Evolutionary conservation across 2,888 invertebrate species (phyloP), one percentile per base, ranked within the genome.

Genomic region (Eledona agricola): DNA sequence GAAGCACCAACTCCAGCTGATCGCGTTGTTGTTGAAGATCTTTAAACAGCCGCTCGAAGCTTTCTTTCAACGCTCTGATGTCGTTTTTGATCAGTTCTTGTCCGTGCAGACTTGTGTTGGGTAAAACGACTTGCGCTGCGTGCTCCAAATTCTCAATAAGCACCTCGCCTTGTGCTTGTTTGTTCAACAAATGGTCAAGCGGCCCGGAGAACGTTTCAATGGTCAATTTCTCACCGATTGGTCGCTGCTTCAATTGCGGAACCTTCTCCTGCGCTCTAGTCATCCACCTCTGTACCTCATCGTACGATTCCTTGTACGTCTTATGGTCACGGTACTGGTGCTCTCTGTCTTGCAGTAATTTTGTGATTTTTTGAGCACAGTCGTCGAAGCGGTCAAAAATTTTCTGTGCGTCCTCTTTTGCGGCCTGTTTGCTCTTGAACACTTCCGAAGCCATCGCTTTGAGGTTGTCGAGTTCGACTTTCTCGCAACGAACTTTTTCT

Each of bases 91-190:
- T 91, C 12, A 86, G 81, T 59, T 84, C 84, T 72, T 91, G 90
- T 1, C 94, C 94, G 56, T 86, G 84, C 0, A 82, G 78, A 38
- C 90, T 93, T 0, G 93, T 93, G 63, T 89, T 89, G 0, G 91
- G 90, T 49, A 91, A 79, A 1, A 92, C 88, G 3, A 93, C 93
- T 74, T 93, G 88, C 2, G 93, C 93, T 6, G 91, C 89, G 63
- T 93, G 93, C 58, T 90, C 88, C 31, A 94, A 78, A 73, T 93
- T 90, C 72, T 95, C 94, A 3, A 94, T 81, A 35, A 94, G 77
- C 0, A 94, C 77, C 73, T 93, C 93, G 2, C 95, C 95, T 78
- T 93, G 93, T 3, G 92, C 91, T 77, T 93, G 90, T 70, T 93
- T 93, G 66, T 93, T 93, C 15, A 93, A 79, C 17, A 94, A 75